A percentile compares a stretch with the other conserved stretches of the same genome.
Evolutionary conservation across 2,888 invertebrate genomes (phyloP).

Genomic region (Mimumesa dahlbomi): DNA sequence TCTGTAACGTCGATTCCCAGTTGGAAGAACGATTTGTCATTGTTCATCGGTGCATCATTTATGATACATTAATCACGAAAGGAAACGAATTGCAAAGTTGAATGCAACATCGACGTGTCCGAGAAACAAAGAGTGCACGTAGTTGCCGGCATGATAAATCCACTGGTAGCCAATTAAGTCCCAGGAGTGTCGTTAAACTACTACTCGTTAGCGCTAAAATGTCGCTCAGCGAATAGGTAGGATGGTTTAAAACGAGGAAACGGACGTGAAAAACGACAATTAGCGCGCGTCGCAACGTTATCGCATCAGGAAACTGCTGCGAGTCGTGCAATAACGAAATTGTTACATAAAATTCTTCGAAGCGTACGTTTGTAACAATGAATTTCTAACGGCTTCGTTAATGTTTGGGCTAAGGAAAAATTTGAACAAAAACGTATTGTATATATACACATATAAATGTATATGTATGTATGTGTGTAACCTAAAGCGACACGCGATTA

Average conservation of each 20-base stretch:
- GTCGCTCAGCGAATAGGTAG: constrained; percentile 41
- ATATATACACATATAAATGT: too few species aligned
- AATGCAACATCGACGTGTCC: constrained; percentile 29
- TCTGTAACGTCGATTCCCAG: too few species aligned
- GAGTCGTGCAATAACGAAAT: constrained; percentile 50
- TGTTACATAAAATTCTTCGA: constrained; percentile 52
- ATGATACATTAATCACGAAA: constrained; percentile 45
- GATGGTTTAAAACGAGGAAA: constrained; percentile 59
- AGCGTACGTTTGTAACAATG: constrained; percentile 25
- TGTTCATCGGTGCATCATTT: constrained; percentile 33
- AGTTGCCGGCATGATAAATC: constrained; percentile 44
- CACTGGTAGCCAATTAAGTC: constrained; percentile 62
- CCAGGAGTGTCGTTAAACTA: constrained; percentile 61
- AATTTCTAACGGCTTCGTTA: constrained; percentile 16
- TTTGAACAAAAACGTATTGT: not conserved
- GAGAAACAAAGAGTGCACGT: constrained; percentile 40
- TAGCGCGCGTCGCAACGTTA: constrained; percentile 52
- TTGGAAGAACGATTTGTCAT: constrained; percentile 43
- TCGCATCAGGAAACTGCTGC: constrained; percentile 53
- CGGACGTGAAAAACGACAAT: constrained; percentile 70
- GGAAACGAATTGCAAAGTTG: constrained; percentile 36
- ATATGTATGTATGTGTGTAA: too few species aligned
- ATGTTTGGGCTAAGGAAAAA: not conserved
- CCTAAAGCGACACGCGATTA: too few species aligned
- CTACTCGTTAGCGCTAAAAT: constrained; percentile 64